phyloP scores from a whole-genome alignment of 2,113 vertebrate genomes.

The Anolis sagrei region DNA sequence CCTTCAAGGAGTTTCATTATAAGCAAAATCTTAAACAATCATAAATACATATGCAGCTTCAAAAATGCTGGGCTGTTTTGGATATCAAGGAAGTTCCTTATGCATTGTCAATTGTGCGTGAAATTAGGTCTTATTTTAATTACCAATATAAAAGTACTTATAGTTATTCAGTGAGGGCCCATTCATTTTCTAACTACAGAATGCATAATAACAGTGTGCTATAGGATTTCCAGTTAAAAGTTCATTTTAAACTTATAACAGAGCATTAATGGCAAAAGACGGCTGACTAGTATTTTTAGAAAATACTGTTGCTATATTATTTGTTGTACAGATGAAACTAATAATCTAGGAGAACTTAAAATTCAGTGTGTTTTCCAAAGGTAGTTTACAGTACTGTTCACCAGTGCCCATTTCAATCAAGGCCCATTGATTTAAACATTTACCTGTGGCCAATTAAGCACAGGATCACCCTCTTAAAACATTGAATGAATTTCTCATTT shows the following conservation, averaged over 20 bases:
- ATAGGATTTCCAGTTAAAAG: slow-evolving; percentile 66
- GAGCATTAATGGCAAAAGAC: slow-evolving; percentile 9
- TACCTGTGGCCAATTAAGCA: slow-evolving; percentile 1
- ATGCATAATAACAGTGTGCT: slow-evolving; percentile 50
- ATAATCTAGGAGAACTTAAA: slow-evolving; percentile 13
- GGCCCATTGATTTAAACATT: slow-evolving; percentile 1
- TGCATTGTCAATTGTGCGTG: slow-evolving; percentile 74
- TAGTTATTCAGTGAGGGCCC: slow-evolving; percentile 66
- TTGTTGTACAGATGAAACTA: neutral
- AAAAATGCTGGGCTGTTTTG: slow-evolving; percentile 68
- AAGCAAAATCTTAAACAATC: slow-evolving; percentile 73
- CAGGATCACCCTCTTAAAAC: neutral
- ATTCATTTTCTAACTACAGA: slow-evolving; percentile 72
- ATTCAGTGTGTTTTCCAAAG: neutral
- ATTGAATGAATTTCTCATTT: slow-evolving; percentile 2
- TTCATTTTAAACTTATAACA: slow-evolving; percentile 60
- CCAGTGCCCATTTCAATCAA: neutral
- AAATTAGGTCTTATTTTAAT: slow-evolving; percentile 77
- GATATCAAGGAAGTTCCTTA: slow-evolving; percentile 71
- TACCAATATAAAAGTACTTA: slow-evolving; percentile 62
- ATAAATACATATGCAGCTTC: slow-evolving; percentile 70
- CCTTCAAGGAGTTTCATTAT: slow-evolving; percentile 74
- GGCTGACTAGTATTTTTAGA: slow-evolving; percentile 1
- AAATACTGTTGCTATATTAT: neutral
- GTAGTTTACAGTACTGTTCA: neutral